phyloP scores from a whole-genome alignment of 2,113 vertebrate species.

The Corydoras sp. region DNA sequence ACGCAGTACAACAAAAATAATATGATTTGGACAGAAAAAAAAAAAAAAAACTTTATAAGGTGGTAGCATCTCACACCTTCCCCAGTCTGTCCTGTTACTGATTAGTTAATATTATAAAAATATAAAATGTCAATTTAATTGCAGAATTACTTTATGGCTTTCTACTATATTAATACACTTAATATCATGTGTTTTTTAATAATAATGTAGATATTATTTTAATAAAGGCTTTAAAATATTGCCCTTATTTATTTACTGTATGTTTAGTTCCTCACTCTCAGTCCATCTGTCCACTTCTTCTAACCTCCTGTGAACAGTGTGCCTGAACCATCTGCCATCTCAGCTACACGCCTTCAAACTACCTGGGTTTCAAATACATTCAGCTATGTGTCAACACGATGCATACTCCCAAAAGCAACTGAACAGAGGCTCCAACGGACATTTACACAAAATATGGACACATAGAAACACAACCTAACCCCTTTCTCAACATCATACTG shows the following conservation, averaged over 20 bases:
- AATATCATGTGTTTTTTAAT: no score
- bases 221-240: neutral
- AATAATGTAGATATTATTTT: no score
- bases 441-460: conserved; percentile 11
- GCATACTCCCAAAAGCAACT: conserved; percentile 34
- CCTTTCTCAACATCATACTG: conserved; percentile 20
- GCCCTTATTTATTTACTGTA: neutral
- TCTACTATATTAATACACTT: no score
- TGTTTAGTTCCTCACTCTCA: conserved; percentile 5
- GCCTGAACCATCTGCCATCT: conserved; percentile 36
- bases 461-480: conserved; percentile 7
- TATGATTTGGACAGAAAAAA: no score
- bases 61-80: no score
- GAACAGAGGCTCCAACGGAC: conserved; percentile 8
- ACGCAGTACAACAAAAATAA: no score
- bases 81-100: no score
- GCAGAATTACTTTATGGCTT: no score
- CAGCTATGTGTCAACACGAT: neutral
- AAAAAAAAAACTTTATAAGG: no score
- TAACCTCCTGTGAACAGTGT: conserved; percentile 25
- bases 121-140: no score
- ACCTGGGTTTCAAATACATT: neutral
- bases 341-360: neutral
- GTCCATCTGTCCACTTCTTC: conserved; percentile 34
- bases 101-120: no score